Base-by-base conservation (phyloP, 2,797 vertebrate genomes). In the Oreonectes daqikongensis region DNA sequence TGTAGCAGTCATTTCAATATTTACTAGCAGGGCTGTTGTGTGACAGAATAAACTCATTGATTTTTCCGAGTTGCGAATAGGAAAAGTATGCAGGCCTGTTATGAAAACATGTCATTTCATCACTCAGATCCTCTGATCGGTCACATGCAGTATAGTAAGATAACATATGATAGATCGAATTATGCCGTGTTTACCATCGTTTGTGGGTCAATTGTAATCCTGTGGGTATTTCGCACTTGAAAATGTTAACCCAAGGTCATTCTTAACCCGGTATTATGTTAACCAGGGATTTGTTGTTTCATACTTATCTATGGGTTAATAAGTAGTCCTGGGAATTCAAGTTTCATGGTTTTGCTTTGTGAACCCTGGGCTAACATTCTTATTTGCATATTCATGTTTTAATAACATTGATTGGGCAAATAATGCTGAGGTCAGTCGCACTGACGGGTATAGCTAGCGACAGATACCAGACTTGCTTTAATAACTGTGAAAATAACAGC, bases 1-100 rank as follows among this genome's bases (percentile, higher is more conserved):
- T 79, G 57, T 79, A 61, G 44, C 69, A 74, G 70, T 71, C n/a
- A 59, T 61, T 69, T 77, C 48, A 60, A 67, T 80, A 73, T 78
- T 80, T 77, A 80, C 81, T 74, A 48, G 77, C 57, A 7, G 24
- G 46, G 26, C 64, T 53, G 69, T 14, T 28, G 22, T 38, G 60
- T 53, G 50, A 71, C 57, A 61, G 26, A 61, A 61, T 20, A 10
- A 22, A 59, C 26, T 42, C 71, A 60, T 71, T 77, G 63, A 64
- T 72, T 67, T 72, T 77, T 80, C 32, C 18, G 3, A 48, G n/a
- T 1, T 28, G 57, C 38, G 52, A 61, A 24, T 65, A 59, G 18
- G 75, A 75, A 48, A 63, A 14, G 17, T 14, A 42, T 18, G 3
- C 9, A 8, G 38, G 14, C 17, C 64, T 52, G 35, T 35, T 35